Base-by-base conservation (phyloP, 2,888 invertebrate genomes). In the Corbicula japonica region DNA sequence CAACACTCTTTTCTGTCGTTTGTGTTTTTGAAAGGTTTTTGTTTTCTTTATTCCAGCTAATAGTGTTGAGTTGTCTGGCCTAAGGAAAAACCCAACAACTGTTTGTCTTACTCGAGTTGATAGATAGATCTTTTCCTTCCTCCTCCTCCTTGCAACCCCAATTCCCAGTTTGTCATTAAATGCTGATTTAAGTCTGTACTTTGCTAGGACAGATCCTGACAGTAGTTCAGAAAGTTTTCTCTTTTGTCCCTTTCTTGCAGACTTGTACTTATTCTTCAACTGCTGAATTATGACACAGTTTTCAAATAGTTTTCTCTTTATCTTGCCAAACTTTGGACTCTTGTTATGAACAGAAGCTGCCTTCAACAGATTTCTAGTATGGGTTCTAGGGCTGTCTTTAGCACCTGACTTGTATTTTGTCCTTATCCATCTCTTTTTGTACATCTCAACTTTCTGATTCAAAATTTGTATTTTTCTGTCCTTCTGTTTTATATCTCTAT, bases 311-410 rank as follows among this genome's bases (percentile, higher is more conserved):
- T 35, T 21, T 35, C 52, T 60, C 61, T 69, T 63, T 58, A 60
- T 0, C 54, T 18, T 41, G 23, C 30, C 23, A 18, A 35, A 12
- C 26, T 38, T 10, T n/a, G 21, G 15, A 38, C 38, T 21, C n/a
- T 38, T 35, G 34, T n/a, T 26, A 10, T 21, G 2, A 26, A 15
- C 21, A 15, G 26, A 41, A 18, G 44, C 26, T 23, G 28, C 8
- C 32, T 32, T 50, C n/a, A 79, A 52, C 6, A 66, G 44, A 54
- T 70, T 79, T 71, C 61, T 58, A 12, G 69, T 73, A 52, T 65
- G 69, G n/a, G 65, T 52, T 46, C 65, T 30, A 26, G 70, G 79
- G 56, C 56, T 71, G 56, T 73, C 58, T 70, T 32, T 28, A 28
- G 15, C 23, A 21, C 30, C 21, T 4, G 10, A 35, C 52, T 30